These are phyloP conservation scores for Craniophora ligustri DNA, from an alignment of 2,888 invertebrate species.

Conservation along the genomic window DNA sequence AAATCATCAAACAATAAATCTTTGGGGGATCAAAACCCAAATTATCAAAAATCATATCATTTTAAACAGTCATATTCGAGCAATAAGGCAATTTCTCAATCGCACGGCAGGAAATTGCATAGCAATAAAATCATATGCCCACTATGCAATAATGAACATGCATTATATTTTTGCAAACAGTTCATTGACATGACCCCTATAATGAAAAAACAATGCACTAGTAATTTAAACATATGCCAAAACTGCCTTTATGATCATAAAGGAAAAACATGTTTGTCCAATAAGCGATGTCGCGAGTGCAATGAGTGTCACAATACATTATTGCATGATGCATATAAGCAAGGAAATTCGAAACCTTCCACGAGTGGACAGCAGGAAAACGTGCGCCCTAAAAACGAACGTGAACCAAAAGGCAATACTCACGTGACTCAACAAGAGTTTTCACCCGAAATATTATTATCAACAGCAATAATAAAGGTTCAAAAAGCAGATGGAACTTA, in stretches of 20 bases:
- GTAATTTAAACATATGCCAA: not conserved
- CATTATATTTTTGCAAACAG: not conserved
- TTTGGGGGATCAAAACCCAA: too few species aligned
- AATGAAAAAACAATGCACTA: not conserved
- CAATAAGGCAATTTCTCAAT: not conserved
- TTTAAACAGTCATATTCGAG: not conserved
- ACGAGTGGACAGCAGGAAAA: not conserved
- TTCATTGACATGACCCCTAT: not conserved
- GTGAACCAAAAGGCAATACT: not conserved
- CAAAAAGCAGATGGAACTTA: not conserved
- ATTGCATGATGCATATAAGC: not conserved
- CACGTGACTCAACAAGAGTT: not conserved
- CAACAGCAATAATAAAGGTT: not conserved
- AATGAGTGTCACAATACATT: not conserved
- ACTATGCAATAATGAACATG: not conserved
- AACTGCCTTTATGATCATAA: not conserved
- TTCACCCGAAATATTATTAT: not conserved
- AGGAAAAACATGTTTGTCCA: not conserved
- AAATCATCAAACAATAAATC: not conserved
- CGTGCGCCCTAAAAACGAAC: not conserved
- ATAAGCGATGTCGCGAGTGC: not conserved
- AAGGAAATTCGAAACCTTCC: not conserved
- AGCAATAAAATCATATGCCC: not conserved
- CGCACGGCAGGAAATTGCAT: not conserved
- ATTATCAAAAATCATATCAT: not conserved